phyloP scores from a whole-genome alignment of 53 echinoderm and acorn worm species.

The Hippasteria phrygiana region DNA sequence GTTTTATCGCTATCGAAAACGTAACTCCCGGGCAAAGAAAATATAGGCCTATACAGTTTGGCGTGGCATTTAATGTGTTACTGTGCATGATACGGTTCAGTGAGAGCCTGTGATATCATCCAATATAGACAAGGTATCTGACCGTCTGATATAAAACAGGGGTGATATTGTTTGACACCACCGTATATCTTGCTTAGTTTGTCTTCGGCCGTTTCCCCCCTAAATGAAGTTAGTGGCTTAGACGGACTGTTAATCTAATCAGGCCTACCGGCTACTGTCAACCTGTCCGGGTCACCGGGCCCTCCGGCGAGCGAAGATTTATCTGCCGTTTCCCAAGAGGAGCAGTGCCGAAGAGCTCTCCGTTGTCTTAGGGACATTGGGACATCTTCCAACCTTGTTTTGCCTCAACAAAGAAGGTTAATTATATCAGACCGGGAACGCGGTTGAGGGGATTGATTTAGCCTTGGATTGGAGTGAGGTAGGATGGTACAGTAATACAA shows the following conservation, averaged over 20 bases:
- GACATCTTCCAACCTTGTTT: background rate
- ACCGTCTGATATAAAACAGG: background rate
- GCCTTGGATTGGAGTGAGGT: background rate
- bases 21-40: background rate
- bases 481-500: background rate
- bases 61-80: background rate
- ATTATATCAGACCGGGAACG: conserved; percentile 32
- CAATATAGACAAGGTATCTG: background rate
- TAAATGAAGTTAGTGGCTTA: conserved; percentile 18
- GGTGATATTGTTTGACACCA: background rate
- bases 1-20: background rate
- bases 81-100: background rate
- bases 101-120: background rate
- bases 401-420: conserved; percentile 18
- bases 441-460: conserved; percentile 17
- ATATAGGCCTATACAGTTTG: background rate
- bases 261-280: conserved; percentile 6
- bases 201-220: background rate
- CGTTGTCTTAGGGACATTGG: too few species aligned
- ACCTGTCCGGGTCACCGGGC: background rate
- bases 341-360: too few species aligned
- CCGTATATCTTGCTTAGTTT: background rate
- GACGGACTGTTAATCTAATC: conserved; percentile 4
- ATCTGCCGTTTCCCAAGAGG: background rate
- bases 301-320: background rate